Base-by-base conservation (phyloP, 2,888 invertebrate species). In the Cancer borealis region DNA sequence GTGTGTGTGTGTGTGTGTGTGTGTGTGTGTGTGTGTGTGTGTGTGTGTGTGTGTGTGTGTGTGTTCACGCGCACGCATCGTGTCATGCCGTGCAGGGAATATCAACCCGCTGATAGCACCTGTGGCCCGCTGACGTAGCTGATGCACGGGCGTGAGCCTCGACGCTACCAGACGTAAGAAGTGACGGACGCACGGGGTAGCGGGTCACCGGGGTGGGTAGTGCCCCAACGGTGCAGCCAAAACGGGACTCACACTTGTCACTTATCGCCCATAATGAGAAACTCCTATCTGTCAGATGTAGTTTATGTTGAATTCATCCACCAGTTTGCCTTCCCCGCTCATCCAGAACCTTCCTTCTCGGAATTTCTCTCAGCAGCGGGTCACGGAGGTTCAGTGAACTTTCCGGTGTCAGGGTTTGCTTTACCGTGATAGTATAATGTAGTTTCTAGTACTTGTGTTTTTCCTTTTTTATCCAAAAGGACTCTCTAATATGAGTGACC, bases 31-130 rank as follows among this genome's bases (percentile, higher is more conserved):
- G 39, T 39, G 39, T 54, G 54, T 54, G 54, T 54, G 54, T 54
- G 54, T 54, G 54, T 54, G 54, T 54, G 66, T 66, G 66, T 66
- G 21, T 66, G 21, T 66, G 66, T 66, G 66, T 66, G 54, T 54
- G 54, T 1, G 54, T 14, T 8, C 12, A 12, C 12, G 54, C 12
- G 54, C 12, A 17, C 12, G 54, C 12, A 17, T 54, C 54, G 14
- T 54, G 54, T 5, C 66, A 66, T n/a, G n/a, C 4, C 66, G n/a
- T 66, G 66, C 66, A 66, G 21, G 6, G 66, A 66, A 66, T 66
- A 66, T 66, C 66, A 21, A 66, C n/a, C 66, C 21, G 66, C 66
- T 66, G 66, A 66, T 66, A 66, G n/a, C 66, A 66, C 66, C 66
- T 66, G 66, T 66, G 66, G 66, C 66, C 66, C 66, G 66, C 66